Percentiles rank a stretch among this genome's conserved stretches.
These are phyloP conservation scores for Columba janthina DNA, from an alignment of 2,113 vertebrate genomes.

Conservation along the genomic window DNA sequence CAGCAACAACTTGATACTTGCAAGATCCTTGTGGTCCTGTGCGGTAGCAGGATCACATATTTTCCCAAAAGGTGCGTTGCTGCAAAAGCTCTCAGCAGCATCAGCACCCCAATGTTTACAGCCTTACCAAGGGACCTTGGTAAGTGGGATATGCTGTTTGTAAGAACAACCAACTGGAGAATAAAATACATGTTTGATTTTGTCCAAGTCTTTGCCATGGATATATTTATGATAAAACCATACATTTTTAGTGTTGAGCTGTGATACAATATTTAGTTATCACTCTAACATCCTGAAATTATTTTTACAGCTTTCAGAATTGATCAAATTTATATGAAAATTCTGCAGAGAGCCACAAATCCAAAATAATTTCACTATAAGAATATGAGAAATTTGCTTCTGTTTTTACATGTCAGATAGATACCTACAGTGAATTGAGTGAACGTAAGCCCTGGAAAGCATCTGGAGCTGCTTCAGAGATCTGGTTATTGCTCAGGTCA, in stretches of 20 bases:
- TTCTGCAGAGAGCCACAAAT: not conserved
- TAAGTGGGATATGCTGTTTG: not conserved
- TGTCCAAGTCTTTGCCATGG: not conserved
- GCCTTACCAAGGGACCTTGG: not conserved
- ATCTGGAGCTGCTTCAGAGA: constrained; percentile 94
- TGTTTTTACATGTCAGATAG: not conserved
- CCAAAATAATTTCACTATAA: not conserved
- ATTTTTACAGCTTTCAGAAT: not conserved
- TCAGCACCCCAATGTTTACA: not conserved
- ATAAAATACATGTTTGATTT: not conserved
- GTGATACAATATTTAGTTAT: not conserved
- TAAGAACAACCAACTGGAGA: not conserved
- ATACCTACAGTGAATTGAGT: constrained; percentile 96
- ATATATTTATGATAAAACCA: not conserved
- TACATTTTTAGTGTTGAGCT: not conserved
- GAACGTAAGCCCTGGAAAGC: constrained; percentile 96
- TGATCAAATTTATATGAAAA: not conserved
- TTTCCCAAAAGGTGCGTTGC: not conserved
- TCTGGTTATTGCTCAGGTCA: constrained; percentile 98
- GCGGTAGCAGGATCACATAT: not conserved
- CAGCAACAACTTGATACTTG: not conserved
- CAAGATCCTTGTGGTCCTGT: not conserved
- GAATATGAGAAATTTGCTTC: not conserved
- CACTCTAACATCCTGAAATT: not conserved
- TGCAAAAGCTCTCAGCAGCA: not conserved